Evolutionary conservation across 2,113 vertebrate species (phyloP).

Genomic region (Lontra canadensis): DNA sequence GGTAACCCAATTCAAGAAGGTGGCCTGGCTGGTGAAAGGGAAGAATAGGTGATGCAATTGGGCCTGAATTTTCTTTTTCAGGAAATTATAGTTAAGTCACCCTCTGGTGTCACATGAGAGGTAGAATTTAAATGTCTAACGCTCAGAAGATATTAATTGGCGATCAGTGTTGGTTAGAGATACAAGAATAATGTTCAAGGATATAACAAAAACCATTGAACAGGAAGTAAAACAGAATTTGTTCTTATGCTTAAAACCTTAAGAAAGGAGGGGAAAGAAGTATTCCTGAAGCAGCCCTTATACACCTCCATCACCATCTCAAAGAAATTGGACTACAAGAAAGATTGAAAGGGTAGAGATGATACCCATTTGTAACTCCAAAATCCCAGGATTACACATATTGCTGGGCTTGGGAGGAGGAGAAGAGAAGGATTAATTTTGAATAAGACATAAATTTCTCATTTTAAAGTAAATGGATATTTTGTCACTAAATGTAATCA

Average conservation of each 20-base stretch:
- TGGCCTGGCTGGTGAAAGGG: not conserved
- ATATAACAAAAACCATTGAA: not conserved
- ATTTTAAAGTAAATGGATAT: not conserved
- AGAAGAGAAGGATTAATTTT: not conserved
- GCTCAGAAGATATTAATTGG: not conserved
- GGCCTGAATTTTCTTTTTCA: not conserved
- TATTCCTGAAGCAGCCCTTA: not conserved
- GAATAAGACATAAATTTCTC: not conserved
- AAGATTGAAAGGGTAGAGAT: not conserved
- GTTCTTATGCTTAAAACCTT: not conserved
- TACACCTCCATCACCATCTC: rapidly evolving
- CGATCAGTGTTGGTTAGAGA: not conserved
- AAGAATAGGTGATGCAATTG: not conserved
- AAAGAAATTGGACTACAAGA: not conserved
- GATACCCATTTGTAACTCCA: rapidly evolving
- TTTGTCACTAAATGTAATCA: constrained; percentile 14
- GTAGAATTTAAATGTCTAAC: not conserved
- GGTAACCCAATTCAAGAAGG: not conserved
- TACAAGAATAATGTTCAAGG: not conserved
- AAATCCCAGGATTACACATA: not conserved
- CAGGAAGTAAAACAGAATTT: not conserved
- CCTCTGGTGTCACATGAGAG: not conserved
- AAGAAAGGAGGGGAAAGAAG: not conserved
- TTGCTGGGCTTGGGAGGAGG: not conserved
- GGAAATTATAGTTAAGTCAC: not conserved